Conservation (phyloP, 2,113 vertebrate genomes). For the Suricata suricatta region DNA sequence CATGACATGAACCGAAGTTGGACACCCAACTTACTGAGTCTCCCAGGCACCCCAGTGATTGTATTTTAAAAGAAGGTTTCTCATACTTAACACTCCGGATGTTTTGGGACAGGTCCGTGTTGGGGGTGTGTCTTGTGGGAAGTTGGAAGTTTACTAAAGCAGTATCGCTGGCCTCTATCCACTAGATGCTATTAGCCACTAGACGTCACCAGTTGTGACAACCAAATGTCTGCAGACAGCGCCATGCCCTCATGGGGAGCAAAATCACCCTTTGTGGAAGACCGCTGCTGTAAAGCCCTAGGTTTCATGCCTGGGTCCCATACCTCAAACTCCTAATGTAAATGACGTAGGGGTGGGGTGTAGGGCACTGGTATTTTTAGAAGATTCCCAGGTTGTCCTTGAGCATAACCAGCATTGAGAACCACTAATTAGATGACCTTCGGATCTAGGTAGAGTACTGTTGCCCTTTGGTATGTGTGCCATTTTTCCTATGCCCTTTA, state of each 20-base stretch:
- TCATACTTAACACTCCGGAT: not conserved
- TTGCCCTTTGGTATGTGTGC: not conserved
- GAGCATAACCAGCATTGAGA: not conserved
- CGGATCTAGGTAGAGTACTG: not conserved
- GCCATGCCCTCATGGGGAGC: not conserved
- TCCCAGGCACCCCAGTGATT: too few relatives aligned
- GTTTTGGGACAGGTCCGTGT: not conserved
- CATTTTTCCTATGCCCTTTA: slow-evolving; percentile 19
- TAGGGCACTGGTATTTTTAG: slow-evolving; percentile 37
- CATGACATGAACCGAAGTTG: too few relatives aligned
- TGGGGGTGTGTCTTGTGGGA: not conserved
- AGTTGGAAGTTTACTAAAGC: not conserved
- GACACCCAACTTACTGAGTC: too few relatives aligned
- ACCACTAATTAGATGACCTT: not conserved
- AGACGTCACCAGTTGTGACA: not conserved
- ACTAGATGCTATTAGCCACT: not conserved
- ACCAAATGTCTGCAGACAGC: not conserved
- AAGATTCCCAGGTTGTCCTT: not conserved
- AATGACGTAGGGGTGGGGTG: not conserved
- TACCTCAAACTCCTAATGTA: not conserved
- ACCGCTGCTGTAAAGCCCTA: slow-evolving; percentile 5
- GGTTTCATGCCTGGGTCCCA: not conserved
- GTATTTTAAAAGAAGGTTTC: not conserved
- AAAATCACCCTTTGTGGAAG: not conserved
- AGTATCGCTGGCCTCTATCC: not conserved